phyloP scores from a whole-genome alignment of 1,140 invertebrate species.

The Kradibia gibbosae region DNA sequence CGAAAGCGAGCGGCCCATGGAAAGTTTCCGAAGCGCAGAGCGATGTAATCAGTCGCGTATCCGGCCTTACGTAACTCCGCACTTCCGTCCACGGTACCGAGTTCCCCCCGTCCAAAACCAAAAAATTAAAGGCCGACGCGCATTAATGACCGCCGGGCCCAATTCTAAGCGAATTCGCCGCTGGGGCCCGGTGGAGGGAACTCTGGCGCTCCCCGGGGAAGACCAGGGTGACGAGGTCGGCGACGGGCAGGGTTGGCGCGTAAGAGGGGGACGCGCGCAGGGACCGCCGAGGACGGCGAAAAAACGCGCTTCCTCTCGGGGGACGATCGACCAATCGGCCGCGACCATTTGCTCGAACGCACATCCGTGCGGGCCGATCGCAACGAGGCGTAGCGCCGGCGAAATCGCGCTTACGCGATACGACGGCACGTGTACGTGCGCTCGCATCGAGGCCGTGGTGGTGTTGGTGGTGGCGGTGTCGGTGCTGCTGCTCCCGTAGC shows the following conservation, averaged over 20 bases:
- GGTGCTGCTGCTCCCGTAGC: not conserved
- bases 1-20: too few relatives aligned
- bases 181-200: too few relatives aligned
- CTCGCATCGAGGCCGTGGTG: not conserved
- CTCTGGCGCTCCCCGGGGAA: too few relatives aligned
- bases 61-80: not conserved
- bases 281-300: not conserved
- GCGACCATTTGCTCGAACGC: not conserved
- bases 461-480: not conserved
- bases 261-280: too few relatives aligned
- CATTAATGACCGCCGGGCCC: too few relatives aligned
- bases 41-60: not conserved
- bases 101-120: not conserved
- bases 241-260: too few relatives aligned
- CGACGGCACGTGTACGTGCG: not conserved
- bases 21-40: too few relatives aligned
- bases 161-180: too few relatives aligned
- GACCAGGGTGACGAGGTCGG: too few relatives aligned
- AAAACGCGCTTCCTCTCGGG: not conserved
- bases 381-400: not conserved
- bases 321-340: not conserved
- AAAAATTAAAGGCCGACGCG: not conserved
- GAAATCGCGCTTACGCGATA: not conserved
- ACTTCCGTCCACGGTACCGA: not conserved
- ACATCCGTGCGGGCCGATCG: not conserved